Evolutionary conservation across 2,888 invertebrate genomes (phyloP), one percentile per base, ranked within the genome.

Genomic region (Augiades crinisus): DNA sequence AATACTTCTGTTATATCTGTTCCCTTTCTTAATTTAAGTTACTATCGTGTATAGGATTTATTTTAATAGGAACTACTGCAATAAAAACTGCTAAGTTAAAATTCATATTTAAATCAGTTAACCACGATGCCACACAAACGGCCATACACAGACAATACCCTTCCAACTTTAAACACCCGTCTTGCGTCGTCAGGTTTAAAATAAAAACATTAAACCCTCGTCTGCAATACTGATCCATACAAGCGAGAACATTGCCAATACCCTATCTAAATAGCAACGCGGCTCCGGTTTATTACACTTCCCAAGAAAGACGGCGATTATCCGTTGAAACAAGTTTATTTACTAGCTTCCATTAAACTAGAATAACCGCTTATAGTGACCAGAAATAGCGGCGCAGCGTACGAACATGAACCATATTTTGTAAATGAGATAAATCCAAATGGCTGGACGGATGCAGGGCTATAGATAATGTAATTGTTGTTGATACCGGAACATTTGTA

Each of bases 401-500:
- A 24, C 24, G 16, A 24, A 19, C 19, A 24, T 41, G 40, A 24
- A 46, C 17, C 34, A 43, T 43, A 41, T 36, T 50, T 50, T 21
- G 36, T 27, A 36, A 36, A 36, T 43, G 27, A 43, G 37, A 43
- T 57, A 49, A 60, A 58, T 58, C 50, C 45, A 58, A 57, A 55
- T 53, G 49, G 45, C 47, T 36, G 31, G 47, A 54, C 60, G 45
- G 52, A 55, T 54, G 56, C 56, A 43, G 21, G 24, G 50, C 14
- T 13, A 14, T 10, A 27, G 36, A 41, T 37, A 50, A 46, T 8
- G 37, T 50, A 58, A 59, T 58, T 53, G 54, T 36, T 46, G 50
- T 50, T 55, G 58, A 55, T 50, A 56, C 60, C 62, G 67, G 64
- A 66, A 64, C 56, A 56, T n/a, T n/a, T n/a, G n/a, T 43, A 50